A percentile compares a stretch with the other conserved stretches of the same genome.
Evolutionary conservation across 2,888 invertebrate genomes (phyloP).

Genomic region (Kryphioiulus occultus): DNA sequence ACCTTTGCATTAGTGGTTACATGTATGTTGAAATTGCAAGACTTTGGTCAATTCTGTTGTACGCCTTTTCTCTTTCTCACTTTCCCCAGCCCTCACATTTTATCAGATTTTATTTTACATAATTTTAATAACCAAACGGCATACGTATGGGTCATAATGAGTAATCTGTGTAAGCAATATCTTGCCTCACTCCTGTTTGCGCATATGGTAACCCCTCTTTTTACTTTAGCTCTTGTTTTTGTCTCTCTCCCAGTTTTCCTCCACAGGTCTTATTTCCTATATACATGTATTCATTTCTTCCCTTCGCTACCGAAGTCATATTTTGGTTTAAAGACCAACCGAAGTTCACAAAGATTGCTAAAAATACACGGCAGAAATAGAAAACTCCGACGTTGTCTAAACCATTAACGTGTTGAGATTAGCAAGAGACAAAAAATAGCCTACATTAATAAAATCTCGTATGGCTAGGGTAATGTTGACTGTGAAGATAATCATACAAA

Average conservation of each 20-base stretch:
- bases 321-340: constrained; percentile 8
- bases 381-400: neutral
- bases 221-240: neutral
- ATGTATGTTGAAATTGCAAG: no score
- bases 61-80: no score
- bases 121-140: neutral
- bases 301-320: neutral
- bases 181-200: neutral
- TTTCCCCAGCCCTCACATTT: neutral
- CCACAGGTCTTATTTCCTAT: constrained; percentile 1
- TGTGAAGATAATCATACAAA: neutral
- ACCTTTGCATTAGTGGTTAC: no score
- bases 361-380: constrained; percentile 11
- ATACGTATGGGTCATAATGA: neutral
- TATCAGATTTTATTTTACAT: neutral
- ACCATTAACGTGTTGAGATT: constrained; percentile 13
- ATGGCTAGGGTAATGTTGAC: neutral
- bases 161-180: neutral
- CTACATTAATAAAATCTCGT: neutral
- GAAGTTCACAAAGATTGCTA: neutral
- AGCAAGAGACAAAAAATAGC: neutral
- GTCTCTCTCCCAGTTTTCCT: neutral
- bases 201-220: neutral
- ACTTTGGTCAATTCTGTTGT: no score
- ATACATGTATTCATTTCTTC: neutral